Conservation (phyloP, 2,888 invertebrate genomes). For the Drosophila mayaguana region DNA sequence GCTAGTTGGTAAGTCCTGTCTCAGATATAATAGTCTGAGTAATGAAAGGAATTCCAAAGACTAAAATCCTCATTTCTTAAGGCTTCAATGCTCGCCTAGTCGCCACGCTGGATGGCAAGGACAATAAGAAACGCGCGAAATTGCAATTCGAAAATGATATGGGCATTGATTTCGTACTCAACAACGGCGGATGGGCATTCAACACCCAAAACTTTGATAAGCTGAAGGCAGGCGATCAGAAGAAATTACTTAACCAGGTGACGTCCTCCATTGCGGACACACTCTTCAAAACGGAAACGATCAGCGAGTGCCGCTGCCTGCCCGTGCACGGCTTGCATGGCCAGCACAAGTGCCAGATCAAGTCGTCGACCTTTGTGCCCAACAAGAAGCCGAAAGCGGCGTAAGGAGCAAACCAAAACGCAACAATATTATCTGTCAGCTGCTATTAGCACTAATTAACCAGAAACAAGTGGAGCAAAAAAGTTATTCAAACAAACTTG, state of each 20-base stretch:
- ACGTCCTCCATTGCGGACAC: slow-evolving; percentile 83
- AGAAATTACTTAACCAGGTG: slow-evolving; percentile 76
- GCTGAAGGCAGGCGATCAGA: slow-evolving; percentile 73
- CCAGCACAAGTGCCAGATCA: slow-evolving; percentile 81
- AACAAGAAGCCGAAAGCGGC: slow-evolving; percentile 79
- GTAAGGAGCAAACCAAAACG: slow-evolving; percentile 26
- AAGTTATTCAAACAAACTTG: slow-evolving; percentile 27
- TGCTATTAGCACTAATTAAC: slow-evolving; percentile 16
- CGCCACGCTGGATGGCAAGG: slow-evolving; percentile 88
- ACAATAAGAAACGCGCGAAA: slow-evolving; percentile 87
- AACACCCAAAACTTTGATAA: slow-evolving; percentile 81
- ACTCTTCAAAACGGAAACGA: slow-evolving; percentile 83
- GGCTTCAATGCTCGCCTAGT: slow-evolving; percentile 88
- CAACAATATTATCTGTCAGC: slow-evolving; percentile 6
- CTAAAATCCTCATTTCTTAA: slow-evolving; percentile 51
- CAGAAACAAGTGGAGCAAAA: slow-evolving; percentile 1
- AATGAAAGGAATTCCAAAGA: neutral
- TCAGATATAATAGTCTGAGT: no score
- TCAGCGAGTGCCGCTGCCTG: slow-evolving; percentile 81
- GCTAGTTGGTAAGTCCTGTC: slow-evolving; percentile 81
- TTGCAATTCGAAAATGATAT: slow-evolving; percentile 87
- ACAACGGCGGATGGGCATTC: slow-evolving; percentile 84
- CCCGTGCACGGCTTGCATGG: slow-evolving; percentile 77
- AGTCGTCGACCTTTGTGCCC: slow-evolving; percentile 80
- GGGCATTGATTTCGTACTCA: slow-evolving; percentile 89